A percentile compares a stretch with the other conserved stretches of the same genome.
Evolutionary conservation across 1,140 invertebrate genomes (phyloP).

Genomic region (Cheumatopsyche charites): DNA sequence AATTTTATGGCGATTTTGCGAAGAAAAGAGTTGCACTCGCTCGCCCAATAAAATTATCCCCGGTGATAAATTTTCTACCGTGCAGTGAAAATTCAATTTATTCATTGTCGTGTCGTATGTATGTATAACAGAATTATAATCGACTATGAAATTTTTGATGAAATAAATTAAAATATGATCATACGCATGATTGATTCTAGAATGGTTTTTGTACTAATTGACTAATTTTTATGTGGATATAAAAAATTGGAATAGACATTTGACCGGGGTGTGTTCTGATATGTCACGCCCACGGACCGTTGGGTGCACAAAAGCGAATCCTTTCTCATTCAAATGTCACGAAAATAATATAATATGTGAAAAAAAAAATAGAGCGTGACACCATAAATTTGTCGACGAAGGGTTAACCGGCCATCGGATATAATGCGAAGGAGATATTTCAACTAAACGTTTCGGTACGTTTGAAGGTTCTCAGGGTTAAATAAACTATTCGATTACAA

Average conservation of each 20-base stretch:
- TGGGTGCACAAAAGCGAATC: neutral
- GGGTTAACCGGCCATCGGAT: neutral
- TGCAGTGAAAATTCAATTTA: neutral
- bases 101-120: neutral
- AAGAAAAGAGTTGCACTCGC: conserved; percentile 21
- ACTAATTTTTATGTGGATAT: too few relatives aligned
- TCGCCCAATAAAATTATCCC: conserved; percentile 23
- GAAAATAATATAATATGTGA: neutral
- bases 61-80: neutral
- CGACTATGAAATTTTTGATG: too few relatives aligned
- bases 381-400: neutral
- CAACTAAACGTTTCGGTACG: too few relatives aligned
- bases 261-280: neutral
- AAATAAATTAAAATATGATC: too few relatives aligned
- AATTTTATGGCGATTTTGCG: conserved; percentile 32
- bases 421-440: neutral
- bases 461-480: too few relatives aligned
- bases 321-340: neutral
- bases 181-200: too few relatives aligned
- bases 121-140: too few relatives aligned
- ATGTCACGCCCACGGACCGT: conserved; percentile 1
- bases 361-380: conserved; percentile 4
- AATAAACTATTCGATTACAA: too few relatives aligned
- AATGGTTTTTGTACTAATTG: too few relatives aligned
- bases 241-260: too few relatives aligned